Percentiles rank a stretch among this genome's conserved stretches.
Conservation (phyloP, 2,888 invertebrate species). For the Oxystoma pomonae region DNA sequence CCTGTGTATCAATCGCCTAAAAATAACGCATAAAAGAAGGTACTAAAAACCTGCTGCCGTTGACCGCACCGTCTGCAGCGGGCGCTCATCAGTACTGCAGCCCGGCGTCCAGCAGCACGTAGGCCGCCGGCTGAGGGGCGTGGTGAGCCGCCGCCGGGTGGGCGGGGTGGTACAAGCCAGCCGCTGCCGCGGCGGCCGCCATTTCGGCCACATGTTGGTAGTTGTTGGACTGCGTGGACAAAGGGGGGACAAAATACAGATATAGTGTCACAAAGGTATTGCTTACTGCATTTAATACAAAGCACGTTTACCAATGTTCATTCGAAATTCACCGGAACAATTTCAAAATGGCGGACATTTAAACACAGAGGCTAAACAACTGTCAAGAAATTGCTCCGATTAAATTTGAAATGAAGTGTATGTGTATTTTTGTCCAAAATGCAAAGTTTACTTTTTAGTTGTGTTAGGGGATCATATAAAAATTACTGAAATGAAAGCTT, state of each 20-base stretch:
- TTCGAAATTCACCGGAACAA: too few species aligned
- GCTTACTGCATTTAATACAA: too few species aligned
- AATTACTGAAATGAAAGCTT: too few species aligned
- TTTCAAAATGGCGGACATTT: too few species aligned
- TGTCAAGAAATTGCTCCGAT: too few species aligned
- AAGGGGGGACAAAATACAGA: background rate
- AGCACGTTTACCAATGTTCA: too few species aligned
- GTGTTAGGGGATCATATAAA: too few species aligned
- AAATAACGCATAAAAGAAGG: background rate
- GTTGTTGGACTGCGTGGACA: conserved; percentile 45
- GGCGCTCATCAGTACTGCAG: conserved; percentile 55
- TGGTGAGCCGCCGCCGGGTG: conserved; percentile 46
- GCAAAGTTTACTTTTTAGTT: too few species aligned
- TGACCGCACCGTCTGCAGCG: background rate
- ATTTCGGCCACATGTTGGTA: conserved; percentile 30
- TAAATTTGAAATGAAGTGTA: too few species aligned
- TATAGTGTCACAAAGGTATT: background rate
- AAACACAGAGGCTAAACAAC: too few species aligned
- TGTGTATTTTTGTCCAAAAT: too few species aligned
- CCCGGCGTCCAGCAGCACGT: conserved; percentile 56
- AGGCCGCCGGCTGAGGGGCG: conserved; percentile 55
- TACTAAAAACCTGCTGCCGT: background rate
- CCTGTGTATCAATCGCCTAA: conserved; percentile 1
- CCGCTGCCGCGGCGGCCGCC: conserved; percentile 15
- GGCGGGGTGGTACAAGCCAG: conserved; percentile 42